Evolutionary conservation across 1,140 invertebrate species (phyloP).

Genomic region (Drosophila bifasciata): DNA sequence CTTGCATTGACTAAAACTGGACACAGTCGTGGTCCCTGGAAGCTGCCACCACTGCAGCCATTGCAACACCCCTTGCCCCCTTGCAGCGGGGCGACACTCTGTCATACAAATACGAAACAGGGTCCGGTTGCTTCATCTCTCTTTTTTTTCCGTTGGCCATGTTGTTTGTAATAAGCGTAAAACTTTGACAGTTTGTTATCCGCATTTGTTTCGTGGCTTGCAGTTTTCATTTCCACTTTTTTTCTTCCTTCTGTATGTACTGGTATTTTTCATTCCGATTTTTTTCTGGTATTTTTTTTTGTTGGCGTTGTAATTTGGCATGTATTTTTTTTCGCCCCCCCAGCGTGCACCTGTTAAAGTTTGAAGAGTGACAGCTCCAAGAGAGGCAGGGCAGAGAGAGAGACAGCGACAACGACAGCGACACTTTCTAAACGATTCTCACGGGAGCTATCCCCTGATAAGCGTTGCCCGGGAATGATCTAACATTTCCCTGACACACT

Average conservation of each 20-base stretch:
- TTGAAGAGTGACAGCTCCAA: conserved; percentile 54
- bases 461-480: conserved; percentile 52
- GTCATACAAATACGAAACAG: conserved; percentile 62
- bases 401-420: no score
- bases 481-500: conserved; percentile 14
- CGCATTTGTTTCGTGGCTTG: conserved; percentile 70
- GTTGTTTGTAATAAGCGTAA: conserved; percentile 72
- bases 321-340: conserved; percentile 39
- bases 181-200: conserved; percentile 82
- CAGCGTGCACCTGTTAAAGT: conserved; percentile 71
- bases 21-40: conserved; percentile 42
- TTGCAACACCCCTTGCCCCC: conserved; percentile 11
- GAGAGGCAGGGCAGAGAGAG: background rate
- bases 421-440: conserved; percentile 64
- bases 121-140: conserved; percentile 27
- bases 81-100: conserved; percentile 23
- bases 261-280: conserved; percentile 23
- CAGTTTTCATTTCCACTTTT: conserved; percentile 39
- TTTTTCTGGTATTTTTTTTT: conserved; percentile 15
- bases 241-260: no score
- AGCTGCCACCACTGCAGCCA: conserved; percentile 13
- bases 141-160: conserved; percentile 19
- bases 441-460: conserved; percentile 56
- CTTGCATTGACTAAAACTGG: conserved; percentile 28
- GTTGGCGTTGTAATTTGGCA: conserved; percentile 2